Evolutionary conservation across 1,140 invertebrate genomes (phyloP), one percentile per base, ranked within the genome.

Genomic region (Drosophila yakuba): DNA sequence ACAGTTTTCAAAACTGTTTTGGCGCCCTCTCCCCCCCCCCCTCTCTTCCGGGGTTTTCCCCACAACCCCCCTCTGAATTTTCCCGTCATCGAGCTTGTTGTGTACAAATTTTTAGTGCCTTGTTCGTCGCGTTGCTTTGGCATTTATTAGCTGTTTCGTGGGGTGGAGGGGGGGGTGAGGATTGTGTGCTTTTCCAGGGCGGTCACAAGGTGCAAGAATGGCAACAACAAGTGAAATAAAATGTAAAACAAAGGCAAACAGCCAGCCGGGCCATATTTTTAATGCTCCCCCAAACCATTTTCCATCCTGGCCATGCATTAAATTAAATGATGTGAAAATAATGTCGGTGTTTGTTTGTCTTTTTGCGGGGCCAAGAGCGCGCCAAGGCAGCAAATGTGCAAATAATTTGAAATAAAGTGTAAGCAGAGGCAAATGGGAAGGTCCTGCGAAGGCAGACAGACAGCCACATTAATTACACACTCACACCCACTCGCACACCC

Each of bases 321-420:
- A 84, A 84, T 84, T 84, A 84, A 84, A 84, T 84, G 81, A 84
- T 84, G 80, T 85, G 80, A 84, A 83, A 84, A 84, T 84, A 84
- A 84, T 84, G 80, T 84, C 80, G 66, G 81, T 85, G 73, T 56
- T 58, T 50, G 72, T 35, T 73, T 56, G 23, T 44, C 6, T 44
- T 47, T 47, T 2, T 35, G 55, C 51, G 54, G 28, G 59, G 35
- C 39, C n/a, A 44, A 59, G 36, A 38, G 45, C 45, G 45, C 50
- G 75, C 61, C 47, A 83, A 63, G 66, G 80, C 80, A 58, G 80
- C 72, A 84, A 81, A 81, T 81, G 79, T 81, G 79, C 79, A 81
- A 84, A 84, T 84, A 84, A 84, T 84, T 84, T 73, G 80, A 84
- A 80, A 76, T 84, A 84, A 84, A 84, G 72, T 84, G 80, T 76